Evolutionary conservation across 1,140 invertebrate genomes (phyloP), one percentile per base, ranked within the genome.

Genomic region (Vollenhovia emeryi): DNA sequence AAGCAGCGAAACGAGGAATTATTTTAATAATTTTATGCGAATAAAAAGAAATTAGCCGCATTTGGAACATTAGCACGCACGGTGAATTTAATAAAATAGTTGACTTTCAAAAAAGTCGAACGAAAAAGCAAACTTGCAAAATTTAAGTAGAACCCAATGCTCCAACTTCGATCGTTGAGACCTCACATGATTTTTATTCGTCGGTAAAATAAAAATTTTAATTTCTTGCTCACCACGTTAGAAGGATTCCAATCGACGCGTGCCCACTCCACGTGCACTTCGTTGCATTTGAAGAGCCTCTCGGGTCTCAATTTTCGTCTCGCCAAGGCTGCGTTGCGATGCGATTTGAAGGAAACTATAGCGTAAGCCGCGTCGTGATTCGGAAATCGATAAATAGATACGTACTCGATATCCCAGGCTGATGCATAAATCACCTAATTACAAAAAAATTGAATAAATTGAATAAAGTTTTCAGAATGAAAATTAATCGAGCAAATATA

Each of bases 241-340:
- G 73, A 82, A 48, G 92, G 85, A 7, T 62, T 40, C 24, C 92
- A 87, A 52, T 91, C 75, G 1, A 97, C 96, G 91, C 96, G 95
- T 0, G 97, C 97, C 97, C 97, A 97, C 89, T 97, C 97, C 1
- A 97, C 96, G 27, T 93, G 92, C 1, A 94, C 76, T 7, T 92
- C 86, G 18, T 73, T 78, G 13, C 88, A 86, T 11, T 87, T 94
- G 79, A 95, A 94, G n/a, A 97, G 95, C 75, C 94, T 95, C 27
- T 96, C 95, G 2, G 96, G 96, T 21, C 96, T 95, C 52, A 97
- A 93, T 89, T 96, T 96, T 80, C 97, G 93, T 78, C 97, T 92
- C 0, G 96, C 96, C 95, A 97, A 96, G 1, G 97, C 97, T 1
- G 97, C 97, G 30, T 95, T 95, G 87, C 96, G 92, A 92, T 97